Evolutionary conservation across 2,797 vertebrate species (phyloP).

Genomic region (Meriones psammophilus): DNA sequence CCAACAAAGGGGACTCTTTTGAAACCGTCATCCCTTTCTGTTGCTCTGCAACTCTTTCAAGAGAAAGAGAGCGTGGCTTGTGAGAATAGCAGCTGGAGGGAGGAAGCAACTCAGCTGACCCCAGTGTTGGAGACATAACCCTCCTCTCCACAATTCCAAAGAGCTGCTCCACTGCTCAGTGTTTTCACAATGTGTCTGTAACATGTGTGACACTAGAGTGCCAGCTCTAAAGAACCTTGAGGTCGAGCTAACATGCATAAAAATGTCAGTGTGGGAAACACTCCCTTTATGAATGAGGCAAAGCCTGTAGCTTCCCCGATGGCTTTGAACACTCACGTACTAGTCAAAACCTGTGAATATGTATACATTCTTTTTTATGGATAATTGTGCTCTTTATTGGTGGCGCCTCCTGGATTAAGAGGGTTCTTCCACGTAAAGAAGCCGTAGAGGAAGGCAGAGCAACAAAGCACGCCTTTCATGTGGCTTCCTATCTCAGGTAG

Average conservation of each 20-base stretch:
- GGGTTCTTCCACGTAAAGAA: conserved; percentile 88
- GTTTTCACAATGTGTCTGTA: neutral
- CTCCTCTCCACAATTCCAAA: neutral
- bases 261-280: conserved; percentile 59
- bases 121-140: neutral
- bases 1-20: neutral
- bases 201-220: neutral
- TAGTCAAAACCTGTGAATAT: conserved; percentile 91
- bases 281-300: conserved; percentile 81
- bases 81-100: neutral
- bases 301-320: conserved; percentile 84
- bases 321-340: conserved; percentile 86
- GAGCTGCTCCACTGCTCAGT: neutral
- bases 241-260: conserved; percentile 74
- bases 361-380: conserved; percentile 87
- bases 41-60: neutral
- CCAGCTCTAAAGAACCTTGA: conserved; percentile 27
- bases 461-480: conserved; percentile 80
- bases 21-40: neutral
- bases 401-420: conserved; percentile 92
- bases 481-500: conserved; percentile 70
- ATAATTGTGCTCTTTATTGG: conserved; percentile 89
- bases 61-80: neutral
- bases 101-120: neutral
- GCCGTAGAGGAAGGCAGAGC: conserved; percentile 72